Base-by-base conservation (phyloP, 1,140 invertebrate genomes). In the Lepidostoma basale region DNA sequence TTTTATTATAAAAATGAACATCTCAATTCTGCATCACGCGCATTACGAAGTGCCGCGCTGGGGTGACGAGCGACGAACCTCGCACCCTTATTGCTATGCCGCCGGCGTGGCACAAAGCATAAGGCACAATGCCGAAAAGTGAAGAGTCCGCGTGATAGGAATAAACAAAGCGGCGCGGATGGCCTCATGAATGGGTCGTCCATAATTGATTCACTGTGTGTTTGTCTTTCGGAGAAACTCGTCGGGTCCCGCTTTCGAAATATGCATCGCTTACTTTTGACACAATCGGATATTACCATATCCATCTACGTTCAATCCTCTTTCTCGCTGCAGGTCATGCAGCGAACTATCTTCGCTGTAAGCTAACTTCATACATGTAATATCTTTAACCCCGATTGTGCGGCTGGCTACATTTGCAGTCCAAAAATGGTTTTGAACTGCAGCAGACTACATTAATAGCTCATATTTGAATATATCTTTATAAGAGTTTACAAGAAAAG, bases 101-200 rank as follows among this genome's bases (percentile, higher is more conserved):
- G 45, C 20, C 63, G 47, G 25, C 56, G 56, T 67, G 28, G 33
- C 36, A 45, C 12, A 58, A 67, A 67, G 67, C 58, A 59, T 26
- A 62, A 62, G 42, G 28, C 52, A 66, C 69, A 70, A 70, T 56
- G 42, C 62, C 45, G 36, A 70, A 70, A 67, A 67, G 69, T 70
- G 69, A 67, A 62, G 62, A 62, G 44, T 23, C 45, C 52, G 49
- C 63, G 36, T 44, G 69, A 9, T 40, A 28, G 25, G 69, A 70
- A 70, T 70, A 62, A 62, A 26, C 49, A 65, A 49, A 10, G 25
- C 22, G 9, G 40, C 56, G 39, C 39, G 47, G 47, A 62, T 56
- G 69, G 42, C 45, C 22, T 45, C 58, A 26, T 66, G 63, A 66
- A 58, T 66, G 33, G 25, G n/a, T 14, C 0, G 14, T 52, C 22